Evolutionary conservation across 2,888 invertebrate species (phyloP).

Genomic region (Molorchus minor): DNA sequence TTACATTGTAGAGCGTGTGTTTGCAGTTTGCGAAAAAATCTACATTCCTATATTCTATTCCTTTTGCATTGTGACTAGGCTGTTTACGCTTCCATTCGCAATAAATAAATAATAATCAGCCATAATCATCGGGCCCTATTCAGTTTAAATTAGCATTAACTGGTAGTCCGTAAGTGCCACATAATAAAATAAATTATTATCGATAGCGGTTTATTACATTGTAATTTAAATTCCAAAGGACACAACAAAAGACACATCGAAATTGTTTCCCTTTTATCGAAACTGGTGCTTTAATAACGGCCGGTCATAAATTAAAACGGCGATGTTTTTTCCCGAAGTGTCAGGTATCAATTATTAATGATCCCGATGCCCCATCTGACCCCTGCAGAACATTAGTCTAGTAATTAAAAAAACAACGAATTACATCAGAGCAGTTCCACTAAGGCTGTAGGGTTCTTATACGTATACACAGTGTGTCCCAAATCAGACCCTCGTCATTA

Average conservation of each 20-base stretch:
- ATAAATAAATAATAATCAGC: constrained; percentile 13
- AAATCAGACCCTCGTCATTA: too few relatives aligned
- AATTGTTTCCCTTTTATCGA: constrained; percentile 21
- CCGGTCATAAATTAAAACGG: constrained; percentile 40
- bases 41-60: too few relatives aligned
- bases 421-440: too few relatives aligned
- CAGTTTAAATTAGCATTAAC: constrained; percentile 7
- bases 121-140: constrained; percentile 4
- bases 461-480: too few relatives aligned
- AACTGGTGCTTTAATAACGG: constrained; percentile 13
- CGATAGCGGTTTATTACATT: constrained; percentile 20
- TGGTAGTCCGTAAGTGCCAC: constrained; percentile 6
- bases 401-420: constrained; percentile 21
- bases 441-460: too few relatives aligned
- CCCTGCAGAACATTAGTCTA: constrained; percentile 41
- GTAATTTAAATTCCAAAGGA: constrained; percentile 28
- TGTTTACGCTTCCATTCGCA: background rate
- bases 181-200: constrained; percentile 24
- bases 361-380: constrained; percentile 44
- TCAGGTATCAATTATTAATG: constrained; percentile 49
- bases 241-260: constrained; percentile 25
- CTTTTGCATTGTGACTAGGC: too few relatives aligned
- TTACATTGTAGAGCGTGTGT: too few relatives aligned
- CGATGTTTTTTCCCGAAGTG: constrained; percentile 32
- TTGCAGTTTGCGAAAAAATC: too few relatives aligned